phyloP scores from a whole-genome alignment of 2,113 vertebrate genomes.

The Semicossyphus pulcher region DNA sequence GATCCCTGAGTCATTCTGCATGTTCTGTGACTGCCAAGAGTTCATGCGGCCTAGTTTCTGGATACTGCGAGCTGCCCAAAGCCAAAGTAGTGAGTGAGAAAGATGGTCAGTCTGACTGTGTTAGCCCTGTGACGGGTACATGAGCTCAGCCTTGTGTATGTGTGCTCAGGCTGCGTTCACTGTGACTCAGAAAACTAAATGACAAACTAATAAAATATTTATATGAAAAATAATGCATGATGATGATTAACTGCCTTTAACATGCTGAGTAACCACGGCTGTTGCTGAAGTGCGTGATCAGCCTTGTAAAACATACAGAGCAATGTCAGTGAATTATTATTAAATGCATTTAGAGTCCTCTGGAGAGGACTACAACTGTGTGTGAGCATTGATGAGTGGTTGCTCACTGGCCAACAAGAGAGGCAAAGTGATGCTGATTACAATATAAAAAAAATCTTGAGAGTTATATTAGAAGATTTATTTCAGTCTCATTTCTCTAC shows the following conservation, averaged over 20 bases:
- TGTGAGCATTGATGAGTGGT: too few species aligned
- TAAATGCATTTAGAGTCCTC: too few species aligned
- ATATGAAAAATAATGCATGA: background rate
- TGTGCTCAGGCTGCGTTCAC: background rate
- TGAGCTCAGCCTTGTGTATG: background rate
- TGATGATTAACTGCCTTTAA: background rate
- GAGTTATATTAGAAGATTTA: too few species aligned
- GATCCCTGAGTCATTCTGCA: background rate
- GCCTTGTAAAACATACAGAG: background rate
- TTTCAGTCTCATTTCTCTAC: too few species aligned
- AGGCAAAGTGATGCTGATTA: too few species aligned
- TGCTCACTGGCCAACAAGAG: too few species aligned
- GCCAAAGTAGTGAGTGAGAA: background rate
- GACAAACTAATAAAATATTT: background rate
- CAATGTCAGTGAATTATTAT: conserved; percentile 1
- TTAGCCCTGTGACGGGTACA: background rate
- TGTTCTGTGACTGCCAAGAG: background rate
- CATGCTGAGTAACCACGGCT: background rate
- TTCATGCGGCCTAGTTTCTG: background rate
- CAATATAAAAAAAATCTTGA: too few species aligned
- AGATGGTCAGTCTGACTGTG: background rate
- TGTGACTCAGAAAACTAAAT: background rate
- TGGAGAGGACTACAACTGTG: too few species aligned
- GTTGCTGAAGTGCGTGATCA: background rate
- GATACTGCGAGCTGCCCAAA: background rate